Conservation (phyloP, 2,113 vertebrate species). For the Salvelinus sp. region DNA sequence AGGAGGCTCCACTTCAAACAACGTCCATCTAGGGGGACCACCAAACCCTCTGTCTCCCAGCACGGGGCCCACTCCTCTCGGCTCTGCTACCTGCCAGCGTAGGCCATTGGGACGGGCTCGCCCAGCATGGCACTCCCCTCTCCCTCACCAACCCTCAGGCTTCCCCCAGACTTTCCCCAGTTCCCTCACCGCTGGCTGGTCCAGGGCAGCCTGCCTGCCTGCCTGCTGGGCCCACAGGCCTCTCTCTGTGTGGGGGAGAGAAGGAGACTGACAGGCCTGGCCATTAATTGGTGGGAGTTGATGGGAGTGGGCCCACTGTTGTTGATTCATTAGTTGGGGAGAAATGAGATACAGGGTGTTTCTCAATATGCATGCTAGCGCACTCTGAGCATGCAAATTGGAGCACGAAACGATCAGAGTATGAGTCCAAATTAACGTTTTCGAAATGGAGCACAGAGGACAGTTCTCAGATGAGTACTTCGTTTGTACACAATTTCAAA, state of each 20-base stretch:
- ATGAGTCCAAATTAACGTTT: too few species aligned
- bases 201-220: constrained; percentile 15
- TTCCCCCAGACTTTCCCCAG: neutral
- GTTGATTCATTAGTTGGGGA: constrained; percentile 31
- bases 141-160: neutral
- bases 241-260: constrained; percentile 32
- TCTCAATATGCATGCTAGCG: neutral
- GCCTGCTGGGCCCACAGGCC: constrained; percentile 27
- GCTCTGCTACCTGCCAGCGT: constrained; percentile 15
- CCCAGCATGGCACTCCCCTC: constrained; percentile 13
- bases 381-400: too few species aligned
- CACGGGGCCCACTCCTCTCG: constrained; percentile 25
- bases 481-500: too few species aligned
- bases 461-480: too few species aligned
- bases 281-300: constrained; percentile 41
- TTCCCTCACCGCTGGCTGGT: constrained; percentile 5
- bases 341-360: constrained; percentile 31
- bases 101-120: constrained; percentile 15
- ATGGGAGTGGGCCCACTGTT: constrained; percentile 29
- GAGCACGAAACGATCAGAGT: too few species aligned
- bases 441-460: too few species aligned
- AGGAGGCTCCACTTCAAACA: constrained; percentile 47
- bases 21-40: constrained; percentile 28
- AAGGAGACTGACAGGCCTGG: constrained; percentile 44
- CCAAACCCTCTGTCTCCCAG: constrained; percentile 33